Conservation (phyloP, 2,888 invertebrate genomes). For the Nomada ruficornis region DNA sequence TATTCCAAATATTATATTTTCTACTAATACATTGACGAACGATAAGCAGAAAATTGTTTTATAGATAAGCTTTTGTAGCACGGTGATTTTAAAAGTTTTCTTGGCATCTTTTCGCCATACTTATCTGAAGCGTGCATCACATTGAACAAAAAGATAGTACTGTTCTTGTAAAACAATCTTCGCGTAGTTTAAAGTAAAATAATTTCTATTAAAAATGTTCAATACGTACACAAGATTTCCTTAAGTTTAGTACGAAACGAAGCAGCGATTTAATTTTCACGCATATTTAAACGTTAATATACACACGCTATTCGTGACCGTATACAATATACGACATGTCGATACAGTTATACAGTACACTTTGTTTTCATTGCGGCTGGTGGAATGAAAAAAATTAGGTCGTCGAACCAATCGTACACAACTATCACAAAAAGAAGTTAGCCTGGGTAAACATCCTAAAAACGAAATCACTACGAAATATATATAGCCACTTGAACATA, state of each 20-base stretch:
- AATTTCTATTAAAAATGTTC: not conserved
- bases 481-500: constrained; percentile 6
- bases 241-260: not conserved
- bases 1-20: not conserved
- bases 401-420: constrained; percentile 49
- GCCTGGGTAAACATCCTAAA: constrained; percentile 7
- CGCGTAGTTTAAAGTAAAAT: not conserved
- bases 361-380: constrained; percentile 53
- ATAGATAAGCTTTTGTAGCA: constrained; percentile 2
- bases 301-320: not conserved
- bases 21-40: not conserved
- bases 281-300: constrained; percentile 2
- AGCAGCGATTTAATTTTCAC: constrained; percentile 8
- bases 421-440: constrained; percentile 5
- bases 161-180: constrained; percentile 20
- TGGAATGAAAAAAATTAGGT: constrained; percentile 58
- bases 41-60: not conserved
- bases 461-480: constrained; percentile 8
- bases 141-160: constrained; percentile 7
- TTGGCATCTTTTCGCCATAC: constrained; percentile 32
- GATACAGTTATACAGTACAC: constrained; percentile 41
- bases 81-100: constrained; percentile 14
- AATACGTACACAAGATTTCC: not conserved
- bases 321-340: not conserved
- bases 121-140: constrained; percentile 40